phyloP scores from a whole-genome alignment of 2,797 vertebrate genomes.

The Taeniopygia guttata region DNA sequence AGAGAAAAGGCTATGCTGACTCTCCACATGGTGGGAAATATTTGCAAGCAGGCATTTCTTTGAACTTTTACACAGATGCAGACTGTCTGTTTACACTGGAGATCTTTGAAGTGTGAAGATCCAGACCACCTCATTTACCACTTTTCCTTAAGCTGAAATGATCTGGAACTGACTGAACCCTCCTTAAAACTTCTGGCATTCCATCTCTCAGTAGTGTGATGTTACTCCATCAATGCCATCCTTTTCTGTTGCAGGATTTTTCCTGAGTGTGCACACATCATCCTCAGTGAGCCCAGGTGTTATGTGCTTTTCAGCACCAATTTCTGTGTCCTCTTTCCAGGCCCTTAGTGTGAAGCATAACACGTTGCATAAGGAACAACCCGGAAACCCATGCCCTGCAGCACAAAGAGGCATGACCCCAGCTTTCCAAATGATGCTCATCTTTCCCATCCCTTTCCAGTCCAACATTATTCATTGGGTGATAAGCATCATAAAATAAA shows the following conservation, averaged over 20 bases:
- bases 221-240: rapidly evolving
- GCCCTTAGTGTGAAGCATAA: background rate
- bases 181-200: background rate
- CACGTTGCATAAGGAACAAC: background rate
- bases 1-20: background rate
- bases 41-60: background rate
- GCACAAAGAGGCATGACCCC: background rate
- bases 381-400: background rate
- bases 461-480: background rate
- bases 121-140: background rate
- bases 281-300: background rate
- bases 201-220: background rate
- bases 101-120: background rate
- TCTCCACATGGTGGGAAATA: background rate
- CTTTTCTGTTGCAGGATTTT: background rate
- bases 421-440: background rate
- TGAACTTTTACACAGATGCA: background rate
- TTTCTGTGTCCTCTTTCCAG: background rate
- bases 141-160: background rate
- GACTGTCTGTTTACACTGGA: background rate
- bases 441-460: background rate
- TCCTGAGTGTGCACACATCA: background rate
- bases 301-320: background rate
- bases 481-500: background rate
- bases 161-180: background rate